Percentiles rank a stretch among this genome's conserved stretches.
These are phyloP conservation scores for Lacerta viridis DNA, from an alignment of 2,797 vertebrate species.

Conservation along the genomic window DNA sequence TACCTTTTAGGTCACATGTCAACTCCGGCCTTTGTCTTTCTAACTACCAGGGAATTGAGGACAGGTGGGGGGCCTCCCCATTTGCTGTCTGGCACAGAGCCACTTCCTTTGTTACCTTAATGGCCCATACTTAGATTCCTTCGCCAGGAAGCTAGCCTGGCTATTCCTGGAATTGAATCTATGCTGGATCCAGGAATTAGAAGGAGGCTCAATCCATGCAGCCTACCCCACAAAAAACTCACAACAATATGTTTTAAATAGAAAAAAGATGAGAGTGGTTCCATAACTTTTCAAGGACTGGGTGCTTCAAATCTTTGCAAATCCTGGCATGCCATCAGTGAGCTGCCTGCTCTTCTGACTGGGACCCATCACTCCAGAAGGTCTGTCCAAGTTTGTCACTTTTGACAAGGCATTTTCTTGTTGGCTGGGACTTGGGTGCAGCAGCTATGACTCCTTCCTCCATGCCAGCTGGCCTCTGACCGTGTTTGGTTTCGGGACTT, in stretches of 20 bases:
- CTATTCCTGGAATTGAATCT: too few species aligned
- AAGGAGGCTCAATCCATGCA: too few species aligned
- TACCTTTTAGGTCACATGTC: too few species aligned
- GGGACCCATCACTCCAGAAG: background rate
- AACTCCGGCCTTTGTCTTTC: too few species aligned
- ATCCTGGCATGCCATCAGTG: slow-evolving; percentile 4
- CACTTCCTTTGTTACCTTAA: too few species aligned
- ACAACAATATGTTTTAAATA: background rate
- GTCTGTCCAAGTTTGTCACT: background rate
- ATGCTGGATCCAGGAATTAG: too few species aligned
- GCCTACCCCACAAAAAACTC: too few species aligned
- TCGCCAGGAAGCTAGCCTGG: too few species aligned
- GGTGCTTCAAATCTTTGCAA: slow-evolving; percentile 27
- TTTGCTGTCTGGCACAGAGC: too few species aligned
- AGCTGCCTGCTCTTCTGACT: slow-evolving; percentile 9
- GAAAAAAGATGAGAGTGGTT: background rate
- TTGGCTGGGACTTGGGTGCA: slow-evolving; percentile 5
- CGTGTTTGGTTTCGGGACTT: slow-evolving; percentile 27
- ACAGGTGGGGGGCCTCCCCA: too few species aligned
- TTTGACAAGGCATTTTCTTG: slow-evolving; percentile 36
- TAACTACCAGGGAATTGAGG: too few species aligned
- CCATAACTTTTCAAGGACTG: slow-evolving; percentile 7
- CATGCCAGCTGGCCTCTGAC: background rate
- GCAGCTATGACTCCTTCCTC: slow-evolving; percentile 14
- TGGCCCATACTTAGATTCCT: too few species aligned